Base-by-base conservation (phyloP, 1,140 invertebrate genomes). In the Daktulosphaira vitifoliae region DNA sequence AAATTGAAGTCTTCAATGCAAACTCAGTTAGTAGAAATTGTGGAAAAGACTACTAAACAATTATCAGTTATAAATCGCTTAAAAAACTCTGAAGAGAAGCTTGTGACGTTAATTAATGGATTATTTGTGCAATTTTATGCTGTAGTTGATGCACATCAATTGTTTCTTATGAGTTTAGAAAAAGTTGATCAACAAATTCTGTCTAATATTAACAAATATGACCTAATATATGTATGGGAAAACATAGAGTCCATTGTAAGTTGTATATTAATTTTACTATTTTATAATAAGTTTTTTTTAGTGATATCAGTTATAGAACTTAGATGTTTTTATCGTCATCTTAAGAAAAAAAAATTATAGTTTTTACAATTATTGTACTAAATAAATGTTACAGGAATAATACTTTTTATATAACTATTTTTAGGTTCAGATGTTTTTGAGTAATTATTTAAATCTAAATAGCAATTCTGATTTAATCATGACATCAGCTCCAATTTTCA, bases 211-310 rank as follows among this genome's bases (percentile, higher is more conserved):
- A 77, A 79, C 42, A 72, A 84, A 3, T 92, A 93, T 75, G 84
- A 85, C 69, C 84, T 90, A 70, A 81, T 84, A 15, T 87, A 92
- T 75, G 89, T 92, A 69, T 95, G 92, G 91, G 84, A 82, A 33
- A 87, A 89, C 71, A 85, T 93, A 22, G 92, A 96, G 75, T 82
- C 83, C 71, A 88, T 92, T 68, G 87, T 92, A 80, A 79, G 82
- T 78, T 11, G 52, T 65, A 67, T 51, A 50, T 33, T 6, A 33
- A 33, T 33, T 33, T 33, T 33, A 33, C 11, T 8, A 56, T 59
- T 18, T 44, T 56, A 15, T 50, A 48, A 44, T n/a, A 1, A 22
- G 2, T 59, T 42, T 2, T 59, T 18, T 25, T 59, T 26, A 59
- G 15, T 54, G 5, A n/a, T n/a, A n/a, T n/a, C n/a, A n/a, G n/a